These are phyloP conservation scores for Eulithis testata DNA, from an alignment of 2,888 invertebrate species.

Conservation along the genomic window DNA sequence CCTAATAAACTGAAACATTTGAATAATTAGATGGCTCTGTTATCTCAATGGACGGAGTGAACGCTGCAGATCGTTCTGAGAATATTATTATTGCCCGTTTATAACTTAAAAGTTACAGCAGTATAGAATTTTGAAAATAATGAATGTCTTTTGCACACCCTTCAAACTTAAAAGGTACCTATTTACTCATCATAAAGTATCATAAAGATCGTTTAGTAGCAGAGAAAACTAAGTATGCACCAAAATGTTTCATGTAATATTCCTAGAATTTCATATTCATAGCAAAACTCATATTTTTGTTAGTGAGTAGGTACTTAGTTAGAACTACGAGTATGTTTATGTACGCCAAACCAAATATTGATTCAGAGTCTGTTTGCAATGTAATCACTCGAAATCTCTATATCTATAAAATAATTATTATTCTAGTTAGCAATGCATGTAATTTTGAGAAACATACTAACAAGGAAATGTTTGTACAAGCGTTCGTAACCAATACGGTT, in stretches of 20 bases:
- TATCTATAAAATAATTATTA: background rate
- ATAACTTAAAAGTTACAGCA: background rate
- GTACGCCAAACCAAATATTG: slow-evolving; percentile 14
- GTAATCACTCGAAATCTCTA: background rate
- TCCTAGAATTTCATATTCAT: background rate
- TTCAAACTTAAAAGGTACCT: too few relatives aligned
- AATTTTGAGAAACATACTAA: background rate
- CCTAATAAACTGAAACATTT: slow-evolving; percentile 24
- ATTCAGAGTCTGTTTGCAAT: slow-evolving; percentile 5
- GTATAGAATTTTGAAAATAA: background rate
- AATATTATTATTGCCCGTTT: slow-evolving; percentile 1
- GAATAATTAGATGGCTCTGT: slow-evolving; percentile 26
- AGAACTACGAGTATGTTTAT: slow-evolving; percentile 1
- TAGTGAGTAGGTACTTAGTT: background rate
- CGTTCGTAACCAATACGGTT: slow-evolving; percentile 1
- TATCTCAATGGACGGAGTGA: slow-evolving; percentile 16
- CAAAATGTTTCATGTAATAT: background rate
- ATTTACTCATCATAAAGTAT: too few relatives aligned
- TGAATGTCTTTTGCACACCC: too few relatives aligned
- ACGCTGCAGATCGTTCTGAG: slow-evolving; percentile 17
- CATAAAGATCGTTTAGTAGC: too few relatives aligned
- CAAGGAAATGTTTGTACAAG: slow-evolving; percentile 9
- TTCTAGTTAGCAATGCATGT: background rate
- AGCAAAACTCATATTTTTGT: slow-evolving; percentile 15
- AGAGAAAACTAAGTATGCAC: too few relatives aligned